Evolutionary conservation across 2,888 invertebrate species (phyloP).

Genomic region (Plebejus argus): DNA sequence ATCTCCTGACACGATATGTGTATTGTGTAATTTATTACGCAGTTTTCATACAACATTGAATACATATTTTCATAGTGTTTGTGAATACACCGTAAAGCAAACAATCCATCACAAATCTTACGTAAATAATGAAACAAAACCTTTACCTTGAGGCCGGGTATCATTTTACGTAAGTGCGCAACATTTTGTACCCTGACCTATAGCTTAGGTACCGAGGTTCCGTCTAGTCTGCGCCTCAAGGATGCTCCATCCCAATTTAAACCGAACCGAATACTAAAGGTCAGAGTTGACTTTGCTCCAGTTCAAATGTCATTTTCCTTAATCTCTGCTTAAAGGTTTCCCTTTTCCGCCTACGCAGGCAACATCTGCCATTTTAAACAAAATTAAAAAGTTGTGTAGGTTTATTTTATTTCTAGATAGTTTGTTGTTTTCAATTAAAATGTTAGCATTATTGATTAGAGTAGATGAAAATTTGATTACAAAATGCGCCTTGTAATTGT

Average conservation of each 20-base stretch:
- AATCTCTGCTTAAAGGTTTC: neutral
- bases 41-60: neutral
- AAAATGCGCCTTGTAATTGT: too few species aligned
- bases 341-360: slow-evolving; percentile 1
- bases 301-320: neutral
- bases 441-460: too few species aligned
- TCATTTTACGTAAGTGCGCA: slow-evolving; percentile 20
- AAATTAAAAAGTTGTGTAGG: neutral
- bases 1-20: slow-evolving; percentile 7
- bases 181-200: slow-evolving; percentile 18
- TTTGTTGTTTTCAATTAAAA: too few species aligned
- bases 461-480: too few species aligned
- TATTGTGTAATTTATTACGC: neutral
- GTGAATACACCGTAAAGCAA: slow-evolving; percentile 3
- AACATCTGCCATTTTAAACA: neutral
- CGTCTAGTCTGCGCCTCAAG: neutral
- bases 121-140: slow-evolving; percentile 23
- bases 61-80: neutral
- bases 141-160: slow-evolving; percentile 23
- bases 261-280: neutral
- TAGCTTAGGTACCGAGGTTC: neutral
- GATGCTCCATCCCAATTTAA: neutral
- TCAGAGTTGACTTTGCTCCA: neutral
- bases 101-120: slow-evolving; percentile 11
- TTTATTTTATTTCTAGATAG: neutral